A percentile compares a stretch with the other conserved stretches of the same genome.
Conservation (phyloP, 2,113 vertebrate genomes). For the Campylorhamphus procurvoides region DNA sequence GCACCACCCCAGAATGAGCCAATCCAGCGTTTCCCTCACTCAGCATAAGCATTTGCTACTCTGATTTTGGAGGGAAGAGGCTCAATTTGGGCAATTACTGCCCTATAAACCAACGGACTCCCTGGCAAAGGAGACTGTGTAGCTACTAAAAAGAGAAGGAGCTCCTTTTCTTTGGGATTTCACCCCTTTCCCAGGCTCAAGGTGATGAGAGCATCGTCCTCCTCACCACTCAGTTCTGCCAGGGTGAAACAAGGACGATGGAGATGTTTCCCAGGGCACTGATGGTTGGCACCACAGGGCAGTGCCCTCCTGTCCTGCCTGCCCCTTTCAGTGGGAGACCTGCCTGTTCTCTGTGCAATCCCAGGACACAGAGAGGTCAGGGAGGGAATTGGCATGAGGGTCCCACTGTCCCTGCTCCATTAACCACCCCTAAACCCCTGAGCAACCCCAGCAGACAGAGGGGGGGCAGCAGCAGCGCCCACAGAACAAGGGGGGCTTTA, state of each 20-base stretch:
- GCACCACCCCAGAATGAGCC: not conserved
- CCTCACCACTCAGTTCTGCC: rapidly evolving
- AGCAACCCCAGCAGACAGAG: not conserved
- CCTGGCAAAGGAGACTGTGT: not conserved
- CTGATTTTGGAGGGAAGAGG: not conserved
- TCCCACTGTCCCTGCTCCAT: not conserved
- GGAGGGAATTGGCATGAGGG: rapidly evolving
- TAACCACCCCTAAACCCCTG: not conserved
- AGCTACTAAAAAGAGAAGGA: not conserved
- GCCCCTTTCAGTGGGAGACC: rapidly evolving
- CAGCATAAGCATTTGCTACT: rapidly evolving
- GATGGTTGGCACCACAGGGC: rapidly evolving
- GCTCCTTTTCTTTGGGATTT: not conserved
- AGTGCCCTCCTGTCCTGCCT: not conserved
- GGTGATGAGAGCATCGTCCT: not conserved
- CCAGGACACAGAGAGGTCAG: rapidly evolving
- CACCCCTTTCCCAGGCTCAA: not conserved
- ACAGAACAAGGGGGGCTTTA: not conserved
- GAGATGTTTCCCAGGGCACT: rapidly evolving
- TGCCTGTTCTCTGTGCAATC: not conserved
- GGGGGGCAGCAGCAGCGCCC: rapidly evolving
- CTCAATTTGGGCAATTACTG: not conserved
- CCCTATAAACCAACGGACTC: not conserved
- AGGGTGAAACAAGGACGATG: not conserved
- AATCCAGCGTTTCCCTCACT: not conserved